Percentiles rank a stretch among this genome's conserved stretches.
These are phyloP conservation scores for Leguminivora glycinivorella DNA, from an alignment of 1,140 invertebrate genomes.

Conservation along the genomic window DNA sequence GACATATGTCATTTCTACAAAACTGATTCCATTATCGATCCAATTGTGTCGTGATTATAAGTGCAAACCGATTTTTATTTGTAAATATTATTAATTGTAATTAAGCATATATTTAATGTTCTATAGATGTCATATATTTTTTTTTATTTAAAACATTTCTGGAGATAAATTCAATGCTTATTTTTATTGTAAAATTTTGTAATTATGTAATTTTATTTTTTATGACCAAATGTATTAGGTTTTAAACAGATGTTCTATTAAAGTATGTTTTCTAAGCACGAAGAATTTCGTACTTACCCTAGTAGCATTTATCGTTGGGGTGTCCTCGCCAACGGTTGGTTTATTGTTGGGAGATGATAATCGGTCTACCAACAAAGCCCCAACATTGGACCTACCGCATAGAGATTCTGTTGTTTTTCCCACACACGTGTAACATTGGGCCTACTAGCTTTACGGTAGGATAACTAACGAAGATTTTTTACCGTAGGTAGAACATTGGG, in stretches of 20 bases:
- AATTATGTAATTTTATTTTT: conserved; percentile 45
- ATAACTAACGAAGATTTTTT: no score
- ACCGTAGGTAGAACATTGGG: no score
- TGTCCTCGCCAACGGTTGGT: no score
- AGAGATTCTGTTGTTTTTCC: no score
- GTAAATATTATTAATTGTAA: conserved; percentile 16
- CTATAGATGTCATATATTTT: conserved; percentile 24
- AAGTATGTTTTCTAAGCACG: neutral
- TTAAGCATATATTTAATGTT: conserved; percentile 26
- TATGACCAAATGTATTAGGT: conserved; percentile 57
- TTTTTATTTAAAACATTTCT: neutral
- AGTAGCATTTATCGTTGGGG: no score
- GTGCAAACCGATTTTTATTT: conserved; percentile 22
- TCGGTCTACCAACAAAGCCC: no score
- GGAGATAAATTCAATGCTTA: conserved; percentile 32
- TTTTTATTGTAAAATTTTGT: conserved; percentile 38
- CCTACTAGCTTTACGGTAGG: no score
- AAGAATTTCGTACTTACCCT: neutral
- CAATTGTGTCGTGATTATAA: conserved; percentile 4
- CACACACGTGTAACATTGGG: no score
- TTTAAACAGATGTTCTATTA: conserved; percentile 34
- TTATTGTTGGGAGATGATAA: no score
- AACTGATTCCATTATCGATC: neutral
- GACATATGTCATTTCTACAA: neutral
- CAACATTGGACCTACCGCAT: no score